A percentile compares a stretch with the other conserved stretches of the same genome.
Conservation (phyloP, 2,113 vertebrate species). For the Leptobrachium ailaonicum region DNA sequence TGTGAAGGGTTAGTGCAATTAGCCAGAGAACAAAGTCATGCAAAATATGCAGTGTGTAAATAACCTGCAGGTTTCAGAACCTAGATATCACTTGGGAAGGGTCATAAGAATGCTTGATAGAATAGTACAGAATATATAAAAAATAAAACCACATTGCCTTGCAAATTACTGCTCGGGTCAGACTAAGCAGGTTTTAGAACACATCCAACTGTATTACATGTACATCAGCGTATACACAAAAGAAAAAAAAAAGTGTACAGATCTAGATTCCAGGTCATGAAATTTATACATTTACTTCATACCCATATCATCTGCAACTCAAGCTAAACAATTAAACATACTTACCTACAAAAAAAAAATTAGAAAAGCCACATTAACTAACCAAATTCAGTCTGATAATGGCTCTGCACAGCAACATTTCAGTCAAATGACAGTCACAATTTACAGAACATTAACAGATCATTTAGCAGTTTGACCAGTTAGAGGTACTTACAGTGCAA, state of each 20-base stretch:
- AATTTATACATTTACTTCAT: slow-evolving; percentile 63
- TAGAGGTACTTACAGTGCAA: slow-evolving; percentile 98
- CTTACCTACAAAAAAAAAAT: slow-evolving; percentile 73
- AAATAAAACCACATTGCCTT: too few relatives aligned
- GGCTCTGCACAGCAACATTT: slow-evolving; percentile 82
- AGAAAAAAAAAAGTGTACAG: slow-evolving; percentile 52
- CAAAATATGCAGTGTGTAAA: slow-evolving; percentile 61
- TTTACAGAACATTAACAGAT: slow-evolving; percentile 79
- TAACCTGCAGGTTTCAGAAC: too few relatives aligned
- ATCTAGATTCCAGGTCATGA: slow-evolving; percentile 55
- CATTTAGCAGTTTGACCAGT: slow-evolving; percentile 82
- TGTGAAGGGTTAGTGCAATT: slow-evolving; percentile 21
- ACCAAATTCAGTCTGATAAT: background rate
- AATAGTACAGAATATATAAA: too few relatives aligned
- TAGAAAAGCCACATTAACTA: slow-evolving; percentile 53
- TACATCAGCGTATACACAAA: slow-evolving; percentile 50
- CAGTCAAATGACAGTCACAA: slow-evolving; percentile 73
- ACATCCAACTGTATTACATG: too few relatives aligned
- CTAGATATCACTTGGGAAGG: too few relatives aligned
- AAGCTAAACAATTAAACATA: slow-evolving; percentile 68
- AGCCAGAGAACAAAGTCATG: slow-evolving; percentile 69
- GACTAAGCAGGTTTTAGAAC: too few relatives aligned
- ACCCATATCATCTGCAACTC: slow-evolving; percentile 54
- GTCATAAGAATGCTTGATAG: too few relatives aligned
- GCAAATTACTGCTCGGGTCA: too few relatives aligned